Evolutionary conservation across 1,140 invertebrate genomes (phyloP), one percentile per base, ranked within the genome.

Genomic region (Bombus huntii): DNA sequence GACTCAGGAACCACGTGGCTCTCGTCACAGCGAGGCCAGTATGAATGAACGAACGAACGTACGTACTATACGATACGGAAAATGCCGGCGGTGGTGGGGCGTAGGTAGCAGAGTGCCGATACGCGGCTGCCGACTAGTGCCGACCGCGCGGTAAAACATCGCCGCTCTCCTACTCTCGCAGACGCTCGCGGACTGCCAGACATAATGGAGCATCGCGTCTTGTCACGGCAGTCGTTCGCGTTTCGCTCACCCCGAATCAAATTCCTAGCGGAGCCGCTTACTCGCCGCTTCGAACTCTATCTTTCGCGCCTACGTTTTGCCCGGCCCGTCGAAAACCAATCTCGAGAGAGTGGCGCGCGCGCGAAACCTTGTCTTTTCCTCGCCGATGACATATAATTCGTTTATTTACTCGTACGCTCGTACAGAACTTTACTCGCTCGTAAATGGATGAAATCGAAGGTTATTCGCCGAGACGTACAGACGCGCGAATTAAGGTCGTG

Each of bases 1-100:
- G 85, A 90, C 87, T 91, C 82, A 88, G 91, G 84, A 91, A 90
- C 81, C 91, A 92, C 92, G 92, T 93, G 89, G 83, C 87, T 57
- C 80, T 86, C 86, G 89, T 90, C 87, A 88, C 86, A 87, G 84
- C 79, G 88, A 87, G 87, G 78, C 82, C 86, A 75, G 88, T 87
- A 92, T 93, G 93, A 94, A 92, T 92, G 90, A 91, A 89, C 84
- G 90, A 87, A 90, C 84, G 90, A 87, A 89, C 91, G 65, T 57
- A 79, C 31, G 90, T 91, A 91, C 92, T 87, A 89, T 87, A 87
- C 90, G 92, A 91, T 92, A 90, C 89, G 91, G 91, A 92, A 91
- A 92, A 92, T 91, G 87, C 79, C 87, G 89, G 88, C 88, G 87
- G 89, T 62, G 57, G 44, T 75, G 73, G 39, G 71, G 71, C n/a